phyloP scores from a whole-genome alignment of 2,888 invertebrate genomes.

The Thereva nobilitata region DNA sequence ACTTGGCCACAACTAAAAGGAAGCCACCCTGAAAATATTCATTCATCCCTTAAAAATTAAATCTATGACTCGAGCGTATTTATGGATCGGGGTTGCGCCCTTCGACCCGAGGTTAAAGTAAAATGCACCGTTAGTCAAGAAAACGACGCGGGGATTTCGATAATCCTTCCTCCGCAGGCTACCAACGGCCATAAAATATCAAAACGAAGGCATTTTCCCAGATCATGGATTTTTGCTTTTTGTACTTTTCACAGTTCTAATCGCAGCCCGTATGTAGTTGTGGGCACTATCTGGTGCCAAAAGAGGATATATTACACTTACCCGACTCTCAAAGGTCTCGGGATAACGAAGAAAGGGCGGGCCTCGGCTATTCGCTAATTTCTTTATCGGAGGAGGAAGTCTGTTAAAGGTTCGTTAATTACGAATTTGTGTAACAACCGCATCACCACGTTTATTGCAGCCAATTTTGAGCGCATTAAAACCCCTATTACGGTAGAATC shows the following conservation, averaged over 20 bases:
- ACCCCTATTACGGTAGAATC: background rate
- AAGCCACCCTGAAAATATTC: slow-evolving; percentile 36
- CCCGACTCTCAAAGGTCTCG: slow-evolving; percentile 20
- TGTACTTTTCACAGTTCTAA: slow-evolving; percentile 33
- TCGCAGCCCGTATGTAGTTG: slow-evolving; percentile 28
- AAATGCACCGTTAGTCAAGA: background rate
- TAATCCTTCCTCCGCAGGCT: slow-evolving; percentile 30
- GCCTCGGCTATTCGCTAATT: slow-evolving; percentile 16
- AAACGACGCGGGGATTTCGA: slow-evolving; percentile 18
- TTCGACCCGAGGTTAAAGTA: slow-evolving; percentile 10
- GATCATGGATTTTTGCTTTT: slow-evolving; percentile 36
- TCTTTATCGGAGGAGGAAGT: slow-evolving; percentile 15
- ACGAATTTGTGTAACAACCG: slow-evolving; percentile 24
- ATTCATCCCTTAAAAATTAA: slow-evolving; percentile 41
- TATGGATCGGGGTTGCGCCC: slow-evolving; percentile 37
- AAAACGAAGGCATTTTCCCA: slow-evolving; percentile 26
- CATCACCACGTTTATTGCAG: slow-evolving; percentile 5
- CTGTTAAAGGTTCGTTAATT: slow-evolving; percentile 20
- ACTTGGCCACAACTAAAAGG: slow-evolving; percentile 12
- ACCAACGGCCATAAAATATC: slow-evolving; percentile 39
- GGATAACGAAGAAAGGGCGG: slow-evolving; percentile 42
- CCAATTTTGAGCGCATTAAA: background rate
- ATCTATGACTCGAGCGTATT: slow-evolving; percentile 36
- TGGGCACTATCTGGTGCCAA: slow-evolving; percentile 28
- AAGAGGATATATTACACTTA: slow-evolving; percentile 38